These are phyloP conservation scores for Danio choprae DNA, from an alignment of 2,797 vertebrate species.

Conservation along the genomic window DNA sequence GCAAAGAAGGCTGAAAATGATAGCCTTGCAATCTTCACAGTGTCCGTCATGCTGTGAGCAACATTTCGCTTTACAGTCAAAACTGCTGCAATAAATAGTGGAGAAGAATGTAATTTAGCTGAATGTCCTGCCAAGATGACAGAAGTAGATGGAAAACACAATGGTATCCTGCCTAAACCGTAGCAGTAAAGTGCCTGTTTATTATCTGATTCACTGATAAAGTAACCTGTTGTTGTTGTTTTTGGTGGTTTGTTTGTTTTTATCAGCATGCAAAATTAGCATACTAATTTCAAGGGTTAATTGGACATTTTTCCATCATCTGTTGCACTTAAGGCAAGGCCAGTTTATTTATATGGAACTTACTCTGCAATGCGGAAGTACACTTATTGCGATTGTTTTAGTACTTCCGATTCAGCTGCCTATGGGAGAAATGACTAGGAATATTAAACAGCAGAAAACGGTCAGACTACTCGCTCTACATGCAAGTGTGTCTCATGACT, in stretches of 20 bases:
- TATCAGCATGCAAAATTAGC: too few species aligned
- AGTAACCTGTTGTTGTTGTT: not conserved
- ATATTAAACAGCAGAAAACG: too few species aligned
- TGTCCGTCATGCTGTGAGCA: slow-evolving; percentile 36
- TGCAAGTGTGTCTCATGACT: too few species aligned
- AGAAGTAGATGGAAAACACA: slow-evolving; percentile 57
- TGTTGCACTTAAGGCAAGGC: not conserved
- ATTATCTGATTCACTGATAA: not conserved
- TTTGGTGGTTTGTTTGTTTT: too few species aligned
- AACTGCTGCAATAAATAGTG: slow-evolving; percentile 61
- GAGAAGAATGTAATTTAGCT: slow-evolving; percentile 66
- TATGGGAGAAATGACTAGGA: too few species aligned
- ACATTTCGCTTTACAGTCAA: slow-evolving; percentile 53
- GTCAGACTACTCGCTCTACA: too few species aligned
- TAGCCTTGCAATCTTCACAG: slow-evolving; percentile 59
- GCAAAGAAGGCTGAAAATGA: slow-evolving; percentile 51
- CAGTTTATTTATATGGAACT: too few species aligned
- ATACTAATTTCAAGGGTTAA: not conserved
- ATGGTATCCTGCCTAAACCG: slow-evolving; percentile 55
- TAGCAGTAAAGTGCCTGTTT: not conserved
- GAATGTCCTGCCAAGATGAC: slow-evolving; percentile 42
- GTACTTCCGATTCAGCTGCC: too few species aligned
- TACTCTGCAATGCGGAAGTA: too few species aligned
- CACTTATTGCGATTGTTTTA: too few species aligned
- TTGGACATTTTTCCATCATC: not conserved